Evolutionary conservation across 2,797 vertebrate species (phyloP).

Genomic region (Echiichthys vipera): DNA sequence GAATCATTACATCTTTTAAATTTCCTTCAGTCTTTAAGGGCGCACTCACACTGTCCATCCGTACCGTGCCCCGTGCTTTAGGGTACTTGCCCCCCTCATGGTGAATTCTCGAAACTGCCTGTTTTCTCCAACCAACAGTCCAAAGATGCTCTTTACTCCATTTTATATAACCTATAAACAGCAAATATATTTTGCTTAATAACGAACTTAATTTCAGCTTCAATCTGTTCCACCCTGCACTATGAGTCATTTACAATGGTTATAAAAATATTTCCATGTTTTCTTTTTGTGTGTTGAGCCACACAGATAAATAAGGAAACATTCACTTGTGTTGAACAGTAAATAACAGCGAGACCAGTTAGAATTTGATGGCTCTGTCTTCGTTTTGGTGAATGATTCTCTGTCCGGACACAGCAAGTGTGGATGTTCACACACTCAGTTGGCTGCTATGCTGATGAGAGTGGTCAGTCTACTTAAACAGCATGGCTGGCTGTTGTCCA

Average conservation of each 20-base stretch:
- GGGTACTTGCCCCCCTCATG: no score
- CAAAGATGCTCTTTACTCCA: no score
- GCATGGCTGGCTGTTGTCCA: constrained; percentile 28
- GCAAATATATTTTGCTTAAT: not conserved
- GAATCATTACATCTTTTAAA: not conserved
- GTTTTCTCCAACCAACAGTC: not conserved
- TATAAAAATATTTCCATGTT: not conserved
- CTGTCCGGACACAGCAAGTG: constrained; percentile 1
- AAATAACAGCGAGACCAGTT: not conserved
- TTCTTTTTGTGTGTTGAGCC: not conserved
- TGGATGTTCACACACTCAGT: constrained; percentile 23
- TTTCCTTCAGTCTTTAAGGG: not conserved
- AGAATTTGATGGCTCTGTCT: not conserved
- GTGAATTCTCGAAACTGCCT: not conserved
- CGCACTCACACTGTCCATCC: no score
- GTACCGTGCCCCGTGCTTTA: no score
- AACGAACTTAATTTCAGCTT: not conserved
- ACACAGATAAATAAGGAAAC: not conserved
- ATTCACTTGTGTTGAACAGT: not conserved
- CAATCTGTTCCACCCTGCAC: not conserved
- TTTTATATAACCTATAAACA: not conserved
- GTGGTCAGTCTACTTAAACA: constrained; percentile 1
- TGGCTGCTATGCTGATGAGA: not conserved
- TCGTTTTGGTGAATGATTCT: constrained; percentile 27
- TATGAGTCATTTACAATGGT: not conserved